phyloP scores from a whole-genome alignment of 1,140 invertebrate genomes.

The Macrosteles quadrilineatus region DNA sequence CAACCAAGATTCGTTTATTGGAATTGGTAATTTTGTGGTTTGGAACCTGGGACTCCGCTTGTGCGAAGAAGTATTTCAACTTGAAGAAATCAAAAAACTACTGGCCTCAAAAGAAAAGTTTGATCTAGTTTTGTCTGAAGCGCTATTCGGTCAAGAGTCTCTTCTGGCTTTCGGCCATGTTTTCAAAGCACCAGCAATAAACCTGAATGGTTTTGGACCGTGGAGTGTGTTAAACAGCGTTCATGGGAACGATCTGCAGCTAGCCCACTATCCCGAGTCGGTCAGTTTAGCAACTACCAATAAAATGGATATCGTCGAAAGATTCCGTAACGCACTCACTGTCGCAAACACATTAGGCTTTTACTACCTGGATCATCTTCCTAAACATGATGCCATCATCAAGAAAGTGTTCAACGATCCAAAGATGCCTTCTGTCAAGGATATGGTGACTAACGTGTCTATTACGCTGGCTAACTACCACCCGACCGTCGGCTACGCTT shows the following conservation, averaged over 20 bases:
- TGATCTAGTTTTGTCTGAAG: not conserved
- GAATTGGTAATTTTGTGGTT: not conserved
- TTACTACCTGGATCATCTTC: not conserved
- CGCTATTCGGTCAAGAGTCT: not conserved
- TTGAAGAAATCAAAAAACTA: not conserved
- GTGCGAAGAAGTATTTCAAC: not conserved
- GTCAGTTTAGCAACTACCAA: not conserved
- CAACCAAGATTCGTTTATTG: not conserved
- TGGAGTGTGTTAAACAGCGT: not conserved
- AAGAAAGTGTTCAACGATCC: not conserved
- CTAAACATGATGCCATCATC: not conserved
- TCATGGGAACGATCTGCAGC: not conserved
- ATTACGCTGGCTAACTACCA: not conserved
- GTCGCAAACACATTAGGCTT: not conserved
- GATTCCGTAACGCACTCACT: not conserved
- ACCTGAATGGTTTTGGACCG: not conserved
- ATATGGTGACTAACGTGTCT: not conserved
- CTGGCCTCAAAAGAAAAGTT: not conserved
- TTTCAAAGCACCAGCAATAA: not conserved
- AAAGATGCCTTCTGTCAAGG: not conserved
- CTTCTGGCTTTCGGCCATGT: not conserved
- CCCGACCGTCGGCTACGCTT: not conserved
- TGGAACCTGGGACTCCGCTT: not conserved
- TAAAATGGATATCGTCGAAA: not conserved
- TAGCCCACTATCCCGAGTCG: not conserved